These are phyloP conservation scores for Cacatua alba DNA, from an alignment of 2,113 vertebrate genomes.

Conservation along the genomic window DNA sequence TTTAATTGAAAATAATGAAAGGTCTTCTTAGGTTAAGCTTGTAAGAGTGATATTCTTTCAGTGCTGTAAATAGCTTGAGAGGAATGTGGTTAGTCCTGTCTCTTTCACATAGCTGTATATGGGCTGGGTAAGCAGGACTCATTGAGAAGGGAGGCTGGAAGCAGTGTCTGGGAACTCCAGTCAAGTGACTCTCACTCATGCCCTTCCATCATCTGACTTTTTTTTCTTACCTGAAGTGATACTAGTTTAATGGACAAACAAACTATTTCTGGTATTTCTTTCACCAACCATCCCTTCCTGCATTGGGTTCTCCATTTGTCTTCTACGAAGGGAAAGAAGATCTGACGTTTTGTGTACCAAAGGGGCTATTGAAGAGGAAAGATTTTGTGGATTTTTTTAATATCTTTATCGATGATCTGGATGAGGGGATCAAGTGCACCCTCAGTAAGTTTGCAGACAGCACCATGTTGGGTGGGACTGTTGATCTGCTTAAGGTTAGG, in stretches of 20 bases:
- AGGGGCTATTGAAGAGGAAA: background rate
- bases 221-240: background rate
- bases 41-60: background rate
- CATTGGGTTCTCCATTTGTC: background rate
- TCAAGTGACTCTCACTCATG: background rate
- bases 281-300: background rate
- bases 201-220: background rate
- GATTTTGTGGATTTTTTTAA: background rate
- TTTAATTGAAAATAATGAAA: background rate
- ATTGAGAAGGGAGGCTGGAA: background rate
- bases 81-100: conserved; percentile 48
- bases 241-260: background rate
- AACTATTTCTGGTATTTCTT: background rate
- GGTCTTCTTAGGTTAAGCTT: background rate
- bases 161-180: background rate
- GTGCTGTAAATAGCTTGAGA: conserved; percentile 8
- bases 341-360: background rate
- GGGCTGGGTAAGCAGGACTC: background rate
- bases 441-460: background rate
- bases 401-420: background rate
- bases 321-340: background rate
- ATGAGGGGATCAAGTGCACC: rapidly evolving
- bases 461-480: background rate
- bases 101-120: background rate
- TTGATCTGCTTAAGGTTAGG: background rate